phyloP scores from a whole-genome alignment of 2,888 invertebrate genomes.

The Erebia ligea region DNA sequence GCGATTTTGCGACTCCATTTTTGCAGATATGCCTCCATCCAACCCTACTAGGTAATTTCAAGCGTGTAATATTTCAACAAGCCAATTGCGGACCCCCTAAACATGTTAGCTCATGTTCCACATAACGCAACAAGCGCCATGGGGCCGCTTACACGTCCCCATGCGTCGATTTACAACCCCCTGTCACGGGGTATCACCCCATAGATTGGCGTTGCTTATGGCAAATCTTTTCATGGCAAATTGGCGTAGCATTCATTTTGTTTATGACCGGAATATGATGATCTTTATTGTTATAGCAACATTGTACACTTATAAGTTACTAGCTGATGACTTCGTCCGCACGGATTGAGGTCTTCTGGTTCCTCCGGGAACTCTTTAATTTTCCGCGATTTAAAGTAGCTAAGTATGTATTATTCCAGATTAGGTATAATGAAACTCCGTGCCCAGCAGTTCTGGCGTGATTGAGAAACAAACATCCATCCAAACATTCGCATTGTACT shows the following conservation, averaged over 20 bases:
- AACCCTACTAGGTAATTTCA: background rate
- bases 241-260: slow-evolving; percentile 4
- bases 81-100: slow-evolving; percentile 10
- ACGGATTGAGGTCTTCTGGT: too few relatives aligned
- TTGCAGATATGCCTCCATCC: background rate
- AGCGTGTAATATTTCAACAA: slow-evolving; percentile 21
- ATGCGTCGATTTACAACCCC: slow-evolving; percentile 21
- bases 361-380: too few relatives aligned
- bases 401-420: too few relatives aligned
- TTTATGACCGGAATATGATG: slow-evolving; percentile 10
- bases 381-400: too few relatives aligned
- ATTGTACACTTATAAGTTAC: background rate
- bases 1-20: background rate
- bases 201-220: slow-evolving; percentile 9
- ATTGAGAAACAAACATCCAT: too few relatives aligned
- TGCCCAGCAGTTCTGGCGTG: too few relatives aligned
- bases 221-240: slow-evolving; percentile 14
- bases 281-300: background rate
- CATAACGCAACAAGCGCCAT: slow-evolving; percentile 17
- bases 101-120: background rate
- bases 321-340: too few relatives aligned
- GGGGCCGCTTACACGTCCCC: slow-evolving; percentile 18
- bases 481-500: too few relatives aligned
- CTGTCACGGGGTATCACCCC: slow-evolving; percentile 5
- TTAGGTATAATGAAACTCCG: too few relatives aligned